Evolutionary conservation across 2,113 vertebrate genomes (phyloP), one percentile per base, ranked within the genome.

Genomic region (Gyps fulvus): DNA sequence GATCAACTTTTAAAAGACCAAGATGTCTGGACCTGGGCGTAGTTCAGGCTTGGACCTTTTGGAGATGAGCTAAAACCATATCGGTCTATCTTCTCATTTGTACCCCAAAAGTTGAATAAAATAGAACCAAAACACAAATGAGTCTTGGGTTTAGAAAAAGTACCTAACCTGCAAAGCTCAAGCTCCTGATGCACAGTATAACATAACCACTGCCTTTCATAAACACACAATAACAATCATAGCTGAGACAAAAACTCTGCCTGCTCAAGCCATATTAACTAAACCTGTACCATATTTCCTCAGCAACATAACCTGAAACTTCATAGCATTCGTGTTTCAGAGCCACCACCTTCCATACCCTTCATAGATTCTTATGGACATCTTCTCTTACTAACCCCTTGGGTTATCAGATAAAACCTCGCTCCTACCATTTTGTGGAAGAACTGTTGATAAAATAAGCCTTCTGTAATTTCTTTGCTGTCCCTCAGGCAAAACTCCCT

Each of bases 391-490:
- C 65, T 2, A 40, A 38, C 66, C 70, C 40, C 84, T 58, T 49
- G 88, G 78, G 23, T 13, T 71, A n/a, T 13, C 90, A 61, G 71
- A 43, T 43, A 45, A 29, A 88, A 58, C 88, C 36, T 67, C 2
- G 0, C 83, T 84, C 69, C 69, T 82, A 27, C 57, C 55, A 9
- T 78, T 86, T 16, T 8, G 76, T 45, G 67, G 89, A 83, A 66
- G 71, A 69, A 25, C 52, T 79, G 81, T 38, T 78, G 94, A 74
- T 95, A 69, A 94, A 95, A 91, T 26, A 89, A 96, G 65, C 36
- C 55, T 49, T 7, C 89, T 84, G 69, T 67, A 67, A 74, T 76
- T 91, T 16, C 81, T 47, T 12, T 49, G 66, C 70, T 27, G 58
- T 3, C 82, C 90, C 92, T 78, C 42, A 8, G 97, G 97, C 94